Percentiles rank a stretch among this genome's conserved stretches.
Evolutionary conservation across 2,888 invertebrate genomes (phyloP).

Genomic region (Aphodius granarius): DNA sequence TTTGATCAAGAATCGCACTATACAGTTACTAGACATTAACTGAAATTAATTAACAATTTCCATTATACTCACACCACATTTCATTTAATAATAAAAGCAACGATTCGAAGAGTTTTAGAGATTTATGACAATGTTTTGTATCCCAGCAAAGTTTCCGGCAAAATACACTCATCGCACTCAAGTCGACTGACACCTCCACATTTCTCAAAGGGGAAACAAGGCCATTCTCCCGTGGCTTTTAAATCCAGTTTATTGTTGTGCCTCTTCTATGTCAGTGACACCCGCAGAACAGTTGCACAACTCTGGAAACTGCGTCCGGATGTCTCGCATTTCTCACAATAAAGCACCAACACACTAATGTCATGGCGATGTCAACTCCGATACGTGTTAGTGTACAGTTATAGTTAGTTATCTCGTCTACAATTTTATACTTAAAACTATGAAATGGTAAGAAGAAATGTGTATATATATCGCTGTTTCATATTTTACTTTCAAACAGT

Average conservation of each 20-base stretch:
- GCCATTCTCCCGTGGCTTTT: slow-evolving; percentile 20
- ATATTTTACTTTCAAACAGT: no score
- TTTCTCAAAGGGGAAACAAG: slow-evolving; percentile 28
- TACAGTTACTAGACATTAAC: no score
- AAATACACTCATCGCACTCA: slow-evolving; percentile 29
- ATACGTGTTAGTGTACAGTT: no score
- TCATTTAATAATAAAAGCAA: no score
- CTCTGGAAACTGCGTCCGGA: slow-evolving; percentile 10
- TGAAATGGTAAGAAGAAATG: no score
- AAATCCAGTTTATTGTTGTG: slow-evolving; percentile 31
- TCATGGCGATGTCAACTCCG: slow-evolving; percentile 28
- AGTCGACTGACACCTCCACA: slow-evolving; percentile 27
- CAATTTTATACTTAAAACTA: no score
- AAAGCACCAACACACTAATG: slow-evolving; percentile 26
- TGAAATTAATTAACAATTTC: no score
- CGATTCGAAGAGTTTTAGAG: slow-evolving; percentile 27
- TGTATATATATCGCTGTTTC: no score
- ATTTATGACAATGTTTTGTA: slow-evolving; percentile 29
- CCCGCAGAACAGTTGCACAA: not conserved
- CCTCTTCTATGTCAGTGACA: not conserved
- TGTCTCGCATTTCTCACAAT: slow-evolving; percentile 25
- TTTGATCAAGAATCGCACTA: no score
- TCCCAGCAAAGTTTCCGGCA: slow-evolving; percentile 23
- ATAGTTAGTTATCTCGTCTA: no score
- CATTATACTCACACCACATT: no score